A percentile compares a stretch with the other conserved stretches of the same genome.
Evolutionary conservation across 2,888 invertebrate genomes (phyloP).

Genomic region (Cataglyphis albicans): DNA sequence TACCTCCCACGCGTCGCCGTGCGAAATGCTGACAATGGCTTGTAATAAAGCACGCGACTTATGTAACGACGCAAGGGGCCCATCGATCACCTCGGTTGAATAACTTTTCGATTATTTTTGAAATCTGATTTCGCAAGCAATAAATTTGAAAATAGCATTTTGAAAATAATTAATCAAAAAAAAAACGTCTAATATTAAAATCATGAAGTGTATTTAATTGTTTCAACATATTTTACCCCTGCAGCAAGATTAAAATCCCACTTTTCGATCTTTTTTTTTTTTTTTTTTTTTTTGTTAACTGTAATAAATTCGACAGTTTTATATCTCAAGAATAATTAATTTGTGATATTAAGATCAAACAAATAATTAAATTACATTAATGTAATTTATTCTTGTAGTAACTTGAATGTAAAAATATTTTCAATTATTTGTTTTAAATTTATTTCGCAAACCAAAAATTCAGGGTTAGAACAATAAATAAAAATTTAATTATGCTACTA

Average conservation of each 20-base stretch:
- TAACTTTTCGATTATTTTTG: neutral
- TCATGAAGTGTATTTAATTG: neutral
- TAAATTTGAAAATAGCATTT: neutral
- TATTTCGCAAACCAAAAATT: no score
- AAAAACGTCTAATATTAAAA: neutral
- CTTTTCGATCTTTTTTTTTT: neutral
- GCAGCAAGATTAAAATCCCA: neutral
- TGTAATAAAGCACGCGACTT: slow-evolving; percentile 54
- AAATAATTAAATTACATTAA: no score
- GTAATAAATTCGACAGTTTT: neutral
- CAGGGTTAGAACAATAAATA: no score
- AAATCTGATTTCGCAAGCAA: neutral
- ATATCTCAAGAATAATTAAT: neutral
- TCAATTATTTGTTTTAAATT: no score
- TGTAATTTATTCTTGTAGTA: no score
- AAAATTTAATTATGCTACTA: no score
- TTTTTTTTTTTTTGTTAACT: neutral
- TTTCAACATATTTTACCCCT: neutral
- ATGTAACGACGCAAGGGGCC: slow-evolving; percentile 42
- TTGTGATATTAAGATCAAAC: neutral
- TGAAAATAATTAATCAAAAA: neutral
- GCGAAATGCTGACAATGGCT: slow-evolving; percentile 50
- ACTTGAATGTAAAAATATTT: no score
- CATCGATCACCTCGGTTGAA: neutral
- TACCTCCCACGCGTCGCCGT: slow-evolving; percentile 33